A percentile compares a stretch with the other conserved stretches of the same genome.
Evolutionary conservation across 2,888 invertebrate genomes (phyloP).

Genomic region (Drosophila prolongata): DNA sequence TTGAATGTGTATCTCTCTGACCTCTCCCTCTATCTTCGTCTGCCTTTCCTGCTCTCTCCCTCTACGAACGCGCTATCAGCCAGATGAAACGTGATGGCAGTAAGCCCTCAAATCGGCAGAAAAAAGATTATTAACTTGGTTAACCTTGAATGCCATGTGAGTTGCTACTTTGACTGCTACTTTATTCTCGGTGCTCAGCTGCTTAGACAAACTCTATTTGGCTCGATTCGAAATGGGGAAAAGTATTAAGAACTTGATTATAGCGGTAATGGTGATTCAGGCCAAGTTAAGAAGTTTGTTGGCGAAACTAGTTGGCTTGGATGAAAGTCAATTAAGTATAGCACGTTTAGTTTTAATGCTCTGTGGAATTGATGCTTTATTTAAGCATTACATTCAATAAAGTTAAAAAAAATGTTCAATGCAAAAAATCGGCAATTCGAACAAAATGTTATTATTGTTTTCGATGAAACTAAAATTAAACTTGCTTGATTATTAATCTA

Average conservation of each 20-base stretch:
- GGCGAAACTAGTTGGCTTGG: constrained; percentile 4
- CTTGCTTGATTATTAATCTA: background rate
- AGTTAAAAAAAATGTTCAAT: too few relatives aligned
- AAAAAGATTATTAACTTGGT: constrained; percentile 54
- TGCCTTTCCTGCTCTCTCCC: constrained; percentile 7
- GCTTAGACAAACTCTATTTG: constrained; percentile 8
- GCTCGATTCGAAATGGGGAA: background rate
- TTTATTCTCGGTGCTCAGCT: constrained; percentile 19
- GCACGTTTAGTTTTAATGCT: background rate
- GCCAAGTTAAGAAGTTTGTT: constrained; percentile 12
- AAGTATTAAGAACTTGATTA: constrained; percentile 30
- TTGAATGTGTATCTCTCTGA: constrained; percentile 19
- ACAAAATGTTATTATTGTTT: too few relatives aligned
- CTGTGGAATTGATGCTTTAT: background rate
- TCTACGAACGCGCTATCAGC: constrained; percentile 28
- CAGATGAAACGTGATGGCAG: constrained; percentile 45
- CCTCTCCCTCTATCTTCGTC: constrained; percentile 6
- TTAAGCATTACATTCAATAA: background rate
- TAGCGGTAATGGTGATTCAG: constrained; percentile 7
- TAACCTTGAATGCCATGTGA: constrained; percentile 48
- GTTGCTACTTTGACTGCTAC: constrained; percentile 18
- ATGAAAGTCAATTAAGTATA: constrained; percentile 6
- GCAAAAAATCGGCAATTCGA: too few relatives aligned
- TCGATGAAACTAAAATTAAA: background rate
- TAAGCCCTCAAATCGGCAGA: constrained; percentile 39